A percentile compares a stretch with the other conserved stretches of the same genome.
phyloP scores from a whole-genome alignment of 2,888 invertebrate species.

The Pristionchus fissidentatus region DNA sequence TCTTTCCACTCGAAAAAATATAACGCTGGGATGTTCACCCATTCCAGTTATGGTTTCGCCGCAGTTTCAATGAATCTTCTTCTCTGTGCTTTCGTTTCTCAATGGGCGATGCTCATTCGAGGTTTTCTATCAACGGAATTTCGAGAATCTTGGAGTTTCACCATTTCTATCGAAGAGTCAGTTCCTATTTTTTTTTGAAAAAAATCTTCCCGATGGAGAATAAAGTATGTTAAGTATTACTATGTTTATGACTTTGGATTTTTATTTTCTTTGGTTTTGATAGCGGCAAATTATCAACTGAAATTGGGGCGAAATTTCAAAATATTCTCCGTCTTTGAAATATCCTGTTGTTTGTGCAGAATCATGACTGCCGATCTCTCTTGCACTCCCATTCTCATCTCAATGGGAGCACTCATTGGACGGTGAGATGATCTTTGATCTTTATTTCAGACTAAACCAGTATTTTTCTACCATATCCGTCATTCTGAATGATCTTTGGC shows the following conservation, averaged over 20 bases:
- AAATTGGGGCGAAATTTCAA: too few relatives aligned
- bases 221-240: neutral
- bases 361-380: slow-evolving; percentile 78
- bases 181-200: neutral
- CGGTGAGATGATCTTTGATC: slow-evolving; percentile 61
- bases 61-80: slow-evolving; percentile 90
- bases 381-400: slow-evolving; percentile 78
- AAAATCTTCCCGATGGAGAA: neutral
- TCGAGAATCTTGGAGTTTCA: slow-evolving; percentile 64
- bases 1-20: too few relatives aligned
- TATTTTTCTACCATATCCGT: too few relatives aligned
- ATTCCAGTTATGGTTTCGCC: slow-evolving; percentile 86
- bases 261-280: too few relatives aligned
- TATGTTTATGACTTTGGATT: too few relatives aligned
- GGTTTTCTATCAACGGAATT: slow-evolving; percentile 74
- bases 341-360: slow-evolving; percentile 72
- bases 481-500: too few relatives aligned
- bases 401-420: slow-evolving; percentile 79
- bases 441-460: too few relatives aligned
- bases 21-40: neutral
- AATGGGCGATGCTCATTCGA: slow-evolving; percentile 82
- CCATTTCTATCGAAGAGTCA: slow-evolving; percentile 71
- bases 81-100: slow-evolving; percentile 86
- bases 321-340: too few relatives aligned
- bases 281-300: too few relatives aligned